Conservation (phyloP, 2,888 invertebrate genomes). For the Disparrhopalites patrizii region DNA sequence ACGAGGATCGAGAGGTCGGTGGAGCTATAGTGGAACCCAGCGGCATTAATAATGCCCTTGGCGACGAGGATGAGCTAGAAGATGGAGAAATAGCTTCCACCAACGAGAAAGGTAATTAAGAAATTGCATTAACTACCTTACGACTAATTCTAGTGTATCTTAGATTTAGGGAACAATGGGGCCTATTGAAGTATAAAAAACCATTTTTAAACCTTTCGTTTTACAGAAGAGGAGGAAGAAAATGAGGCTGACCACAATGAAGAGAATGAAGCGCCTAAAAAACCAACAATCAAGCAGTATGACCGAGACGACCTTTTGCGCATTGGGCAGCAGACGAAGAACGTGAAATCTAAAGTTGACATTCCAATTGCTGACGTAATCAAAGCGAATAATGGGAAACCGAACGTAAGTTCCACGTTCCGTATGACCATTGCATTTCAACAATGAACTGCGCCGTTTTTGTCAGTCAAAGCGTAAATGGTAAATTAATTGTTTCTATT, state of each 20-base stretch:
- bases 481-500: too few species aligned
- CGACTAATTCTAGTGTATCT: too few species aligned
- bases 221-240: constrained; percentile 17
- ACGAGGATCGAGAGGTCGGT: neutral
- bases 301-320: constrained; percentile 22
- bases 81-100: constrained; percentile 18
- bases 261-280: constrained; percentile 25
- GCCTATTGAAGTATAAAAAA: neutral
- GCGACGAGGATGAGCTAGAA: constrained; percentile 34
- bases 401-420: too few species aligned
- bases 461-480: too few species aligned
- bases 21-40: too few species aligned
- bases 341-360: constrained; percentile 13
- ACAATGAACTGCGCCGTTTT: too few species aligned
- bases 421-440: too few species aligned
- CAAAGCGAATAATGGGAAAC: neutral
- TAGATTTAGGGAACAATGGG: neutral
- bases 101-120: neutral
- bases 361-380: constrained; percentile 27
- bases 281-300: constrained; percentile 13
- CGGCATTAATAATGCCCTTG: constrained; percentile 33
- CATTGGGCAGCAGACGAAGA: neutral
- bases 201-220: neutral
- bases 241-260: constrained; percentile 32
- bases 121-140: too few species aligned